Evolutionary conservation across 2,888 invertebrate species (phyloP), one percentile per base, ranked within the genome.

Genomic region (Hedya salicella): DNA sequence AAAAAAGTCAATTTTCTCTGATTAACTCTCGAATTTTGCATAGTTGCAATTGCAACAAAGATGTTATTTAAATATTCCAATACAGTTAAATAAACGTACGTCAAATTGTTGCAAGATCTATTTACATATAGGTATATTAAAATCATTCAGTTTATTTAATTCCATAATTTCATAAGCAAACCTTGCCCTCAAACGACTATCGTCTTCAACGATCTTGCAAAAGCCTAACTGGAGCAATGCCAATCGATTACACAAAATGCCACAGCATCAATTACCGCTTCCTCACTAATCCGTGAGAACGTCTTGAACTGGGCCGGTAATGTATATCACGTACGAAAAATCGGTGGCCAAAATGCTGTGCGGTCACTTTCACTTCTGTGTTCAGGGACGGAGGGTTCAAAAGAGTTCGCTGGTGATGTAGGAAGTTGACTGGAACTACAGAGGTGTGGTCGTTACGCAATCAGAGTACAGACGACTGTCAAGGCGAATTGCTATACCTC

Each of bases 111-210:
- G 11, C 25, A 4, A 25, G n/a, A 32, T 14, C 16, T 16, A 40
- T n/a, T 25, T 54, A 25, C 21, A 25, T n/a, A 6, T 39, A 21
- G 2, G 21, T 19, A 17, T 14, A 40, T 40, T n/a, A 25, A 50
- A 40, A 53, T 21, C 9, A 17, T 30, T 17, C 14, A 5, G 39
- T 21, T 62, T 19, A 48, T 48, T 54, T 46, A 56, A 56, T 48
- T 17, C 39, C 32, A 19, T 65, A 16, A 65, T 65, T 65, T 65
- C 59, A 9, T 16, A 60, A 66, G 21, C 30, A 66, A 60, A 42
- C 61, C 66, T 66, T 61, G 66, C 32, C 66, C 66, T 54, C 66
- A 60, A 49, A 66, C 57, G 32, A 57, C 65, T 53, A 65, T 54
- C 66, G 48, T 66, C 66, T 61, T 66, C 66, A 53, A 50, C 54